These are phyloP conservation scores for Carabus problematicus DNA, from an alignment of 2,888 invertebrate species.

Conservation along the genomic window DNA sequence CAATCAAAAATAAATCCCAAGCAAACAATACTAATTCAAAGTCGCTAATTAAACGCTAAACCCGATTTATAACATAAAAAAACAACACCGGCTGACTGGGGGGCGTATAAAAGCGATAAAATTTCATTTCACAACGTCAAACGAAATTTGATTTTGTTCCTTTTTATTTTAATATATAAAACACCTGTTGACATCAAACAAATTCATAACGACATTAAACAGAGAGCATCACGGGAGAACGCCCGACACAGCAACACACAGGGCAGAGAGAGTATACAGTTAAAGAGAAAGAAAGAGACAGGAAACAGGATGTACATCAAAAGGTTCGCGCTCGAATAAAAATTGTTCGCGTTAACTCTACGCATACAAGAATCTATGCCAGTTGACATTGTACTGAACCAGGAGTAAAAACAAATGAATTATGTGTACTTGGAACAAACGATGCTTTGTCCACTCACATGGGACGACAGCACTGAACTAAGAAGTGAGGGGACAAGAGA, in stretches of 20 bases:
- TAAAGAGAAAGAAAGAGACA: slow-evolving; percentile 10
- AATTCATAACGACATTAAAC: slow-evolving; percentile 13
- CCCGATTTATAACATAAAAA: too few relatives aligned
- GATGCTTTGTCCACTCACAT: too few relatives aligned
- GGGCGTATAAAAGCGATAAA: slow-evolving; percentile 15
- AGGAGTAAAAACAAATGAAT: too few relatives aligned
- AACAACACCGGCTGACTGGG: too few relatives aligned
- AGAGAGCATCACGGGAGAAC: background rate
- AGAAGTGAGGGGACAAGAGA: too few relatives aligned
- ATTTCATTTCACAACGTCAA: slow-evolving; percentile 35
- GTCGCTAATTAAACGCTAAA: too few relatives aligned
- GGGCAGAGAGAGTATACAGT: background rate
- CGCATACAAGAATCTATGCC: background rate
- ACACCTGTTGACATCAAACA: slow-evolving; percentile 38
- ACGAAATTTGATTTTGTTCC: slow-evolving; percentile 19
- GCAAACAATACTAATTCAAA: too few relatives aligned
- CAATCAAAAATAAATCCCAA: too few relatives aligned
- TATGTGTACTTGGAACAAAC: too few relatives aligned
- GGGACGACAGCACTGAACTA: too few relatives aligned
- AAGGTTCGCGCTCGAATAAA: slow-evolving; percentile 5
- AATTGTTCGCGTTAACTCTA: slow-evolving; percentile 13
- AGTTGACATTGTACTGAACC: background rate
- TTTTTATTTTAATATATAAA: slow-evolving; percentile 40
- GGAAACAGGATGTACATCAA: slow-evolving; percentile 25
- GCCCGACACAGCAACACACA: background rate